These are phyloP conservation scores for Pinna nobilis DNA, from an alignment of 1,140 invertebrate species.

Conservation along the genomic window DNA sequence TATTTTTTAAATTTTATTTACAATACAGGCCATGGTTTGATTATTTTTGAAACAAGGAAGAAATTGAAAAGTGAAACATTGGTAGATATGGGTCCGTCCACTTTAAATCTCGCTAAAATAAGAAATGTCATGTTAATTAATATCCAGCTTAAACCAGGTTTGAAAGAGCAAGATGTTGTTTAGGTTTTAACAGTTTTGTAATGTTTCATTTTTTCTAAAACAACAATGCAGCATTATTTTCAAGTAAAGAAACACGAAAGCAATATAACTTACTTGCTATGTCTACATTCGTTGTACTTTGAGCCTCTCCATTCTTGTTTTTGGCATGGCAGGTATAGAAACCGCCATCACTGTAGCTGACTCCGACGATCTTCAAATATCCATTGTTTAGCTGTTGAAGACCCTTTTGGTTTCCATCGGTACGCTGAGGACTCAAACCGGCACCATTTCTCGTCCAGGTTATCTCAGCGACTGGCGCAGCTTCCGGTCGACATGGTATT, in stretches of 20 bases:
- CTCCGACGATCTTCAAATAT: slow-evolving; percentile 36
- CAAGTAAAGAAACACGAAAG: too few relatives aligned
- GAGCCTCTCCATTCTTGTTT: slow-evolving; percentile 53
- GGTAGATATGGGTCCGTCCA: too few relatives aligned
- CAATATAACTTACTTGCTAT: slow-evolving; percentile 52
- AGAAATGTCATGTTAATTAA: too few relatives aligned
- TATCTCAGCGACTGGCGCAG: slow-evolving; percentile 85
- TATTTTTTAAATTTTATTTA: too few relatives aligned
- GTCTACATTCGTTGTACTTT: slow-evolving; percentile 43
- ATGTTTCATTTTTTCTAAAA: background rate
- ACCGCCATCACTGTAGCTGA: slow-evolving; percentile 48
- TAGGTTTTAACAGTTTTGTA: background rate
- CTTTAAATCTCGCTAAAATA: too few relatives aligned
- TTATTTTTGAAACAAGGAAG: too few relatives aligned
- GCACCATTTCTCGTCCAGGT: slow-evolving; percentile 92
- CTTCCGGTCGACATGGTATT: slow-evolving; percentile 93
- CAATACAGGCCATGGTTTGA: too few relatives aligned
- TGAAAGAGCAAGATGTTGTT: too few relatives aligned
- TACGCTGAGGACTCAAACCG: slow-evolving; percentile 75
- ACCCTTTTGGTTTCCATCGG: slow-evolving; percentile 73
- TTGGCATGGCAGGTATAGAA: slow-evolving; percentile 57
- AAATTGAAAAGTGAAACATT: too few relatives aligned
- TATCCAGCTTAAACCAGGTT: too few relatives aligned
- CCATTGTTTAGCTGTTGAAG: slow-evolving; percentile 77
- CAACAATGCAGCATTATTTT: background rate